Base-by-base conservation (phyloP, 2,113 vertebrate species). In the Odocoileus virginianus region DNA sequence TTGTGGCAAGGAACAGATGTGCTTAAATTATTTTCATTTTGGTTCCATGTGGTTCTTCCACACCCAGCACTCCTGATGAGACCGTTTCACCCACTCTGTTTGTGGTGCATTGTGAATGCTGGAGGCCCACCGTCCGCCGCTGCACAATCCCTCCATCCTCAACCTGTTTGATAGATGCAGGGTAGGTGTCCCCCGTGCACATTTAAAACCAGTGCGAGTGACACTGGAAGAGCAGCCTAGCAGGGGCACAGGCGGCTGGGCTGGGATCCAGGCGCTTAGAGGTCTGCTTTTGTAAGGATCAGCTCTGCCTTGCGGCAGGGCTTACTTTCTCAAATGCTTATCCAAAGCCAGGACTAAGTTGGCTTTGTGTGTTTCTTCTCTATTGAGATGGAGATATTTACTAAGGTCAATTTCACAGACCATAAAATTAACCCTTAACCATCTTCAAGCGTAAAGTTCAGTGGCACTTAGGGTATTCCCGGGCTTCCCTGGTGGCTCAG, bases 311-410 rank as follows among this genome's bases (percentile, higher is more conserved):
- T 25, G 23, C 0, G 58, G 33, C 16, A 6, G 14, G 2, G 25
- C 13, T 78, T 71, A 57, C 47, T 45, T 89, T 89, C 83, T 85
- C 83, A 91, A 36, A 96, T 52, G 89, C 87, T 93, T 43, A 23
- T 50, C 19, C 47, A 45, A 50, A 93, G 45, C 94, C 16, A 33
- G 40, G 43, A 23, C 25, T n/a, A 50, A 33, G 36, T 71, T 67
- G 36, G 55, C 61, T 97, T 87, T 33, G 17, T 36, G 12, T 90
- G 40, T 91, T 86, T 81, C 52, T 89, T 90, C 83, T 94, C 88
- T 71, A 15, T 28, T 10, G 47, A 85, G 9, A 81, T 25, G 40
- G 15, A 40, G 36, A 21, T 45, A 50, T 58, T 81, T 58, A 36
- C 36, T 58, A 36, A 89, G 36, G 50, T 91, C 19, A 74, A 50